Evolutionary conservation across 2,797 vertebrate species (phyloP).

Genomic region (Micrastur ruficollis): DNA sequence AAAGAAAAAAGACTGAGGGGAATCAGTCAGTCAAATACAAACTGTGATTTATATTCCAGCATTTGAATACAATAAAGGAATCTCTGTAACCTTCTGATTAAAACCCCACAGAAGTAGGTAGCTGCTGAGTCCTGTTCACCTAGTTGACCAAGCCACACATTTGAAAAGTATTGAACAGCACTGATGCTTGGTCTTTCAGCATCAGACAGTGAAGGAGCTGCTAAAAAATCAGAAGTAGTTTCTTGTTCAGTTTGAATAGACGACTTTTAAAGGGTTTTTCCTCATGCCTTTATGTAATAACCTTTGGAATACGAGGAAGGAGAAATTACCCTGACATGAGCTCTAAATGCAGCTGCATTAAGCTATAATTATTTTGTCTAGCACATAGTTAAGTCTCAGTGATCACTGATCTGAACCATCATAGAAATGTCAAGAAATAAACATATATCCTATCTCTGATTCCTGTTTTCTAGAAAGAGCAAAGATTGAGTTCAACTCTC

Average conservation of each 20-base stretch:
- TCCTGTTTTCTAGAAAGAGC: slow-evolving; percentile 60
- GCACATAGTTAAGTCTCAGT: neutral
- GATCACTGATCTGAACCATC: neutral
- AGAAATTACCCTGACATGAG: neutral
- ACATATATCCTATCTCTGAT: neutral
- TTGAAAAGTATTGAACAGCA: neutral
- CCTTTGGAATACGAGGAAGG: neutral
- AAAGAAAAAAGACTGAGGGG: neutral
- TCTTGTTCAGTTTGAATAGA: neutral
- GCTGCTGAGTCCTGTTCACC: neutral
- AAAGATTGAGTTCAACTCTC: neutral
- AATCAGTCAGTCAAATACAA: neutral
- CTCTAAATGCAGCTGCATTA: neutral
- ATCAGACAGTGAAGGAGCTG: neutral
- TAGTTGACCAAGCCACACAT: neutral
- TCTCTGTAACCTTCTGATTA: neutral
- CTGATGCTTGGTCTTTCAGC: neutral
- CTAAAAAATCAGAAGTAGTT: neutral
- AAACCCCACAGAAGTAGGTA: neutral
- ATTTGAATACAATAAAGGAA: neutral
- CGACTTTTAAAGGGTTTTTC: neutral
- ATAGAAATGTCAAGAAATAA: neutral
- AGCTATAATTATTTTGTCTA: neutral
- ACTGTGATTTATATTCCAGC: neutral
- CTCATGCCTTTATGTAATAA: neutral